Evolutionary conservation across 2,797 vertebrate species (phyloP).

Genomic region (Anabas testudineus): DNA sequence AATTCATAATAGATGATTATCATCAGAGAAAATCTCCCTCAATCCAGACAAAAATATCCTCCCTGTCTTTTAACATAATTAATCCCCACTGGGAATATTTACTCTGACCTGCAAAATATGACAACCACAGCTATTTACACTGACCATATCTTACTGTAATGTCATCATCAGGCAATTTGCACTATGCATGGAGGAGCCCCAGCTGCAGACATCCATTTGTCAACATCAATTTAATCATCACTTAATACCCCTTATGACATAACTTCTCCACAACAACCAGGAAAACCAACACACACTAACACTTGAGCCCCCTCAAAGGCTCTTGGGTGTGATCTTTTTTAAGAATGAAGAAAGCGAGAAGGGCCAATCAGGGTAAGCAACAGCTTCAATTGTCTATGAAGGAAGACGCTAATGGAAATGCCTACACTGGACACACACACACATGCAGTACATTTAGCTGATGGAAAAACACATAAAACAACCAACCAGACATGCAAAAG

Average conservation of each 20-base stretch:
- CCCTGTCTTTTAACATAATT: neutral
- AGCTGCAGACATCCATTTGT: constrained; percentile 65
- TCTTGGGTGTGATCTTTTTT: constrained; percentile 49
- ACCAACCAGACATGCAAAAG: too few species aligned
- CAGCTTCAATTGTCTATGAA: constrained; percentile 18
- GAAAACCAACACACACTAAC: constrained; percentile 43
- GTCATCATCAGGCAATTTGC: constrained; percentile 28
- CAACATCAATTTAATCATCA: constrained; percentile 57
- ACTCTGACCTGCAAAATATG: constrained; percentile 14
- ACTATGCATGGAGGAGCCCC: constrained; percentile 31
- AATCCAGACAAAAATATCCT: neutral
- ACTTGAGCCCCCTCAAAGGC: constrained; percentile 56
- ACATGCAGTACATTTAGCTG: too few species aligned
- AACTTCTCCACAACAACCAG: constrained; percentile 59
- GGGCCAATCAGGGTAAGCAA: constrained; percentile 27
- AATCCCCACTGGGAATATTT: neutral
- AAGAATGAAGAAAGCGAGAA: constrained; percentile 47
- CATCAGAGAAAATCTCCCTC: neutral
- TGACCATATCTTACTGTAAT: constrained; percentile 9
- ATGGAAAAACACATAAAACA: neutral
- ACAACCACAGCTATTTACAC: constrained; percentile 16
- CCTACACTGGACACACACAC: neutral
- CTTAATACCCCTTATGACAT: constrained; percentile 53
- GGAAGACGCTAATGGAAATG: constrained; percentile 1
- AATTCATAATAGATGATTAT: neutral